Conservation (phyloP, 2,888 invertebrate species). For the Machimus rusticus region DNA sequence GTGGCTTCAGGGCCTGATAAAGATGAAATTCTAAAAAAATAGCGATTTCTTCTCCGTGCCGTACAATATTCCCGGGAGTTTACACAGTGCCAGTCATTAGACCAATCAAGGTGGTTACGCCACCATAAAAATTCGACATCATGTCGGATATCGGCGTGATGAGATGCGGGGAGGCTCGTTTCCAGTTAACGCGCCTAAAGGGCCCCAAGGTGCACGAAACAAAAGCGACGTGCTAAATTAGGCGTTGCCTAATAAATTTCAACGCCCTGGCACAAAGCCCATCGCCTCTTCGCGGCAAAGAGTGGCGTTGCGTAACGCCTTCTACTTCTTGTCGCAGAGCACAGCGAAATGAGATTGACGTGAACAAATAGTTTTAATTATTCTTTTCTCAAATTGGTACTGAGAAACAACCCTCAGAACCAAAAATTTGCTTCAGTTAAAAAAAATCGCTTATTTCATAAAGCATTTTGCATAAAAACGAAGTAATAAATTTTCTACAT, state of each 20-base stretch:
- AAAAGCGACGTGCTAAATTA: background rate
- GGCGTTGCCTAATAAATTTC: background rate
- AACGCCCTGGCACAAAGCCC: background rate
- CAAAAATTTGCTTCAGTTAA: too few species aligned
- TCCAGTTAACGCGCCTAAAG: background rate
- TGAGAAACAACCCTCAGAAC: too few species aligned
- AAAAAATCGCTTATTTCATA: too few species aligned
- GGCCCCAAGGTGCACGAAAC: background rate
- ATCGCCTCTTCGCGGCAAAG: background rate
- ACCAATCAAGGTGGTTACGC: conserved; percentile 18
- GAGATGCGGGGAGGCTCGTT: background rate
- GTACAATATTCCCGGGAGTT: background rate
- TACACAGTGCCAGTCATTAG: background rate
- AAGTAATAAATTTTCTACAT: too few species aligned
- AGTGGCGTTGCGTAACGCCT: background rate
- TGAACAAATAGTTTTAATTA: background rate
- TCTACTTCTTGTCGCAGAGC: background rate
- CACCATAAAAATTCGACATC: conserved; percentile 15
- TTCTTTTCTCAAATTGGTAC: background rate
- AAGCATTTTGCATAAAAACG: too few species aligned
- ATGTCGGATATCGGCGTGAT: background rate
- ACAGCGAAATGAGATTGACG: background rate
- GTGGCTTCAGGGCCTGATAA: background rate
- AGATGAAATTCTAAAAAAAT: background rate
- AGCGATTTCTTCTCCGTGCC: background rate